Base-by-base conservation (phyloP, 2,113 vertebrate species). In the Rhynchomys soricoides region DNA sequence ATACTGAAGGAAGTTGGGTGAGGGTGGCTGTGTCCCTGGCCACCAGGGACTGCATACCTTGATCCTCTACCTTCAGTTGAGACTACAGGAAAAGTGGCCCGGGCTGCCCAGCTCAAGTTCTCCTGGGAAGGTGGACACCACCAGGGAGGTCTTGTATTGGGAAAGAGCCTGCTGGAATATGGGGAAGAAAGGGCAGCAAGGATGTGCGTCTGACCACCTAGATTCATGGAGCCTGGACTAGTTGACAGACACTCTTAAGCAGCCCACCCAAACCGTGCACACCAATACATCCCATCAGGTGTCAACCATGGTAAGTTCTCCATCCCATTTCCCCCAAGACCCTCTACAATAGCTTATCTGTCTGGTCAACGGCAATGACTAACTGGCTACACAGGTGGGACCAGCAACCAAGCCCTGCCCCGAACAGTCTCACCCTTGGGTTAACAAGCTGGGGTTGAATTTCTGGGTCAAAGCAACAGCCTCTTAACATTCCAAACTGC, bases 21-120 rank as follows among this genome's bases (percentile, higher is more conserved):
- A 64, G 29, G 66, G 45, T 24, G 3, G 13, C 64, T 73, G 59
- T 17, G 4, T 16, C 50, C 70, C 55, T 5, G 37, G 81, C 64
- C 1, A 50, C 7, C 10, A 15, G 50, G 45, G 22, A 13, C 12
- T 1, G 2, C 2, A 40, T 3, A 12, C 10, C n/a, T 71, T 5
- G 0, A 37, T 34, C 5, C 40, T 57, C 73, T 75, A 48, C 11
- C 57, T 43, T 68, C 43, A 78, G 31, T 74, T 29, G 52, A 26
- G 31, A 43, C 0, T 43, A 62, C 34, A n/a, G 37, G n/a, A 55
- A 77, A 37, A 12, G 48, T 17, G 5, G 55, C 9, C 64, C 43
- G 34, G 62, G 48, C 34, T 2, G 26, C 86, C 13, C 91, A 16
- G 16, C 55, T 26, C 91, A 21, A 29, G 12, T 24, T 70, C 37